Conservation (phyloP, 2,113 vertebrate genomes). For the mouse (Mus musculus) region GRCm39 chr10:123481001-123481500, state of each 20-base stretch:
- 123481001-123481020: not conserved
- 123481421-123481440: conserved; percentile 34
- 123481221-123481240: not conserved
- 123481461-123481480: conserved; percentile 26
- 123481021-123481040: not conserved
- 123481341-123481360: no score
- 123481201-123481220: not conserved
- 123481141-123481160: conserved; percentile 19
- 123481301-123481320: no score
- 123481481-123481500: not conserved
- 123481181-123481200: not conserved
- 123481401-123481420: not conserved
- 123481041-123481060: not conserved
- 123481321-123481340: no score
- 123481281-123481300: not conserved
- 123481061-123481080: not conserved
- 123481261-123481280: not conserved
- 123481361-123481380: not conserved
- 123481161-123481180: not conserved
- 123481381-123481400: not conserved
- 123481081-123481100: not conserved
- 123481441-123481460: not conserved
- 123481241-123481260: not conserved
- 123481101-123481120: not conserved
- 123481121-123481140: not conserved